Base-by-base conservation (phyloP, 2,113 vertebrate genomes). In the Lampris megalopsis region DNA sequence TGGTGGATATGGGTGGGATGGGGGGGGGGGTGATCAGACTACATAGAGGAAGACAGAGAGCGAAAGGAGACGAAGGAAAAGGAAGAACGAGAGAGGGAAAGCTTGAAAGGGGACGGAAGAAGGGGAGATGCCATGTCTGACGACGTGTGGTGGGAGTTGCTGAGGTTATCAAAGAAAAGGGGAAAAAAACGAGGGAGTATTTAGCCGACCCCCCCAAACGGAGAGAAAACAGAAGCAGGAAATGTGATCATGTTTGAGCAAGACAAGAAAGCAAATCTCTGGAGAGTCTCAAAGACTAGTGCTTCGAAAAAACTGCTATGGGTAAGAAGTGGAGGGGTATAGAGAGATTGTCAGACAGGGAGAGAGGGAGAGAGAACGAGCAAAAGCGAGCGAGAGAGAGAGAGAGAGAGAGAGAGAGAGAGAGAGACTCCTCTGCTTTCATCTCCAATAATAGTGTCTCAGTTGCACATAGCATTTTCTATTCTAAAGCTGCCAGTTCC, bases 371-470 rank as follows among this genome's bases (percentile, higher is more conserved):
- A 42, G 53, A 24, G 24, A 24, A 24, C 24, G 24, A 24, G 24
- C 24, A 24, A 24, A 24, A 24, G 24, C 24, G 24, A 24, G 24
- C 24, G 0, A 24, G 24, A 40, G 41, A 24, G 37, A 69, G 35
- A 69, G 53, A 48, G 54, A 37, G 67, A 36, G 60, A 38, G 42
- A 50, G 40, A 37, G 40, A 70, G 48, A 71, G 72, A 63, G 49
- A 76, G 52, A 52, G 69, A 79, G 75, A 65, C 57, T 65, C 74
- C 58, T 85, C 71, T 75, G 63, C 80, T 83, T 92, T 88, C 73
- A 86, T 90, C 82, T 88, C 80, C 82, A 85, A 80, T 91, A 91
- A 88, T 86, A 90, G 82, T 81, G 57, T 54, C 36, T 82, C 78
- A 65, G 79, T 73, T 81, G 80, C 84, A 59, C 77, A 59, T 75